These are phyloP conservation scores for Acanthisitta chloris DNA, from an alignment of 2,113 vertebrate genomes.

Conservation along the genomic window DNA sequence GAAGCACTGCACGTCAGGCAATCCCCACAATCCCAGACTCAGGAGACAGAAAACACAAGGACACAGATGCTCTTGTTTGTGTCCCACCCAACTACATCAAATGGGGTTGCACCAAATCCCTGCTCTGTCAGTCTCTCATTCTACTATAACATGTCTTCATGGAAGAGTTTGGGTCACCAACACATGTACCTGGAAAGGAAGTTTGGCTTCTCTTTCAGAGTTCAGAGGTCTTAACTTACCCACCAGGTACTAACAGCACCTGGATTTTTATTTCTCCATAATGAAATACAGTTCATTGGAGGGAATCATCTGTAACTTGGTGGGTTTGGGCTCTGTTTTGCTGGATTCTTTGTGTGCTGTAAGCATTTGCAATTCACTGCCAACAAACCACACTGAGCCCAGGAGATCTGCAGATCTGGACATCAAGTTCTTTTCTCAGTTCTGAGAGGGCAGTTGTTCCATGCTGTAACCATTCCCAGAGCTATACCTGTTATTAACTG, in stretches of 20 bases:
- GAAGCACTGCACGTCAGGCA: background rate
- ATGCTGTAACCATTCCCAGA: background rate
- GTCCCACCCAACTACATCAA: background rate
- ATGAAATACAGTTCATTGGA: background rate
- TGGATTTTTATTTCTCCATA: background rate
- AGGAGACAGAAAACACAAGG: background rate
- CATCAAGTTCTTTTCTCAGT: background rate
- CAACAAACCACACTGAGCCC: background rate
- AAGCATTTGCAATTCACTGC: background rate
- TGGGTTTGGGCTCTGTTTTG: background rate
- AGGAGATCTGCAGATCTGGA: background rate
- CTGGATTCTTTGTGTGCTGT: background rate
- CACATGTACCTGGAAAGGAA: background rate
- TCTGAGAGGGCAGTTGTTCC: background rate
- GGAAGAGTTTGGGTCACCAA: background rate
- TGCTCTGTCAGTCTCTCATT: background rate
- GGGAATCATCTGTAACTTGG: background rate
- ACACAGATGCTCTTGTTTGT: rapidly evolving
- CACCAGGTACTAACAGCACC: background rate
- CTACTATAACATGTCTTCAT: rapidly evolving
- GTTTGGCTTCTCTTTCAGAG: background rate
- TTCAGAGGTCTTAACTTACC: background rate
- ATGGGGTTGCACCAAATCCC: background rate
- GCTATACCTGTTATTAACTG: rapidly evolving
- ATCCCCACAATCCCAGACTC: background rate